Conservation (phyloP, 1,140 invertebrate genomes). For the Branchinecta lynchi region DNA sequence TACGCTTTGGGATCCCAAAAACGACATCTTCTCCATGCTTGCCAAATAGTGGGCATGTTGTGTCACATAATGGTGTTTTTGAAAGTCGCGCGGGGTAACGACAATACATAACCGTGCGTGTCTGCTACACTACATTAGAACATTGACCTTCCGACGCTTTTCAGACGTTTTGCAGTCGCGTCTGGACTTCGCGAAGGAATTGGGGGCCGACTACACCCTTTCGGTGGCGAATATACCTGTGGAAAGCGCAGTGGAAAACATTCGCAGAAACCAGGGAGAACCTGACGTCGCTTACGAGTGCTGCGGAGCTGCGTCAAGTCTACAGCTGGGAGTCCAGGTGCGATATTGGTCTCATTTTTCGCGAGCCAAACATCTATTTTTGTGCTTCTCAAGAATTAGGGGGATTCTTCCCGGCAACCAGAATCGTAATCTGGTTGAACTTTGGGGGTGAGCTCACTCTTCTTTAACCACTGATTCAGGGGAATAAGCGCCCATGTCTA, state of each 20-base stretch:
- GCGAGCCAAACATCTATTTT: conserved; percentile 3
- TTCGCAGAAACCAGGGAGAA: conserved; percentile 27
- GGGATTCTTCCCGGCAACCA: neutral
- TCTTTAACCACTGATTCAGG: conserved; percentile 10
- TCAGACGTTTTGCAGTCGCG: conserved; percentile 28
- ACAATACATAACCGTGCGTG: no score
- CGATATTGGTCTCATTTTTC: neutral
- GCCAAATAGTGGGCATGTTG: no score
- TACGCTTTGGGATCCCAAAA: no score
- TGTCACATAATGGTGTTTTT: no score
- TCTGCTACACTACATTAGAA: no score
- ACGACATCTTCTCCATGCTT: no score
- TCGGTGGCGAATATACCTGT: conserved; percentile 18
- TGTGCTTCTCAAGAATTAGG: conserved; percentile 16
- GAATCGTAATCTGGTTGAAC: conserved; percentile 15
- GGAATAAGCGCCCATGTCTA: no score
- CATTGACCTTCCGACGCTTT: neutral
- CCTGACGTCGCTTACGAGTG: conserved; percentile 35
- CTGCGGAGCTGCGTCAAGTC: conserved; percentile 31
- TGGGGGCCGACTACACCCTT: conserved; percentile 33
- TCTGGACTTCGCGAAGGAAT: conserved; percentile 32
- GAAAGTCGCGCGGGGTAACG: no score
- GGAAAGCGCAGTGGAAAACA: conserved; percentile 22
- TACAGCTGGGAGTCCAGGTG: conserved; percentile 24
- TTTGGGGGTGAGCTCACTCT: no score